phyloP scores from a whole-genome alignment of 2,888 invertebrate genomes.

The Salpingus planirostris region DNA sequence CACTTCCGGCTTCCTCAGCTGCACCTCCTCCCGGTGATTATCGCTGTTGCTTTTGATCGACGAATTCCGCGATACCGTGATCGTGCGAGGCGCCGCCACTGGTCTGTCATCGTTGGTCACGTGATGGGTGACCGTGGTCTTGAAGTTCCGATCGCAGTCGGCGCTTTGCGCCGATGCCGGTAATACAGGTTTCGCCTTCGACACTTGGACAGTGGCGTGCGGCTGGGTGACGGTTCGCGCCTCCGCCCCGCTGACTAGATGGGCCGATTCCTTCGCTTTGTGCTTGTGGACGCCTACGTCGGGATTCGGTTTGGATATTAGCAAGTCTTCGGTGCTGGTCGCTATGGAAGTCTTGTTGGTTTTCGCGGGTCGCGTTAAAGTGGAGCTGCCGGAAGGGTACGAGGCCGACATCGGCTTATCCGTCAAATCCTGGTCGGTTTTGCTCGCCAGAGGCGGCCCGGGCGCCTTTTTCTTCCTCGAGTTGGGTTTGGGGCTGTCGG shows the following conservation, averaged over 20 bases:
- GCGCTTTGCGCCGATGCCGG: constrained; percentile 42
- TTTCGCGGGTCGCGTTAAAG: constrained; percentile 48
- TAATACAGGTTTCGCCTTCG: constrained; percentile 31
- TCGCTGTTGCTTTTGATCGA: constrained; percentile 23
- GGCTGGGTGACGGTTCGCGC: constrained; percentile 21
- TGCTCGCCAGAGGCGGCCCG: constrained; percentile 43
- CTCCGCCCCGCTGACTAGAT: constrained; percentile 47
- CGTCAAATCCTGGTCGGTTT: constrained; percentile 31
- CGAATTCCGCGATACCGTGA: constrained; percentile 11
- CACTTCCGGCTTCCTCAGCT: constrained; percentile 44
- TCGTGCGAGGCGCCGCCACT: constrained; percentile 45
- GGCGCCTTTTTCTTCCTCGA: constrained; percentile 66
- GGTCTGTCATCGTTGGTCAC: constrained; percentile 32
- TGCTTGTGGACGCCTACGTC: no score
- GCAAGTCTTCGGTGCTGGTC: constrained; percentile 30
- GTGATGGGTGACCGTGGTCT: constrained; percentile 24
- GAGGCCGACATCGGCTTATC: constrained; percentile 24
- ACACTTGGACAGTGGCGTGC: constrained; percentile 41
- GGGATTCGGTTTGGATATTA: constrained; percentile 15
- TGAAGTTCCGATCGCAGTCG: constrained; percentile 36
- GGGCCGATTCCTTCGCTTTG: constrained; percentile 26
- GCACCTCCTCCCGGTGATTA: constrained; percentile 38
- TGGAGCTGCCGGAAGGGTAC: constrained; percentile 46
- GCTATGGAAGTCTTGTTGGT: constrained; percentile 43
- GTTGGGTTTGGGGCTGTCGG: constrained; percentile 54